A percentile compares a stretch with the other conserved stretches of the same genome.
phyloP scores from a whole-genome alignment of 2,797 vertebrate genomes.

The Sphenopsis melanotis region DNA sequence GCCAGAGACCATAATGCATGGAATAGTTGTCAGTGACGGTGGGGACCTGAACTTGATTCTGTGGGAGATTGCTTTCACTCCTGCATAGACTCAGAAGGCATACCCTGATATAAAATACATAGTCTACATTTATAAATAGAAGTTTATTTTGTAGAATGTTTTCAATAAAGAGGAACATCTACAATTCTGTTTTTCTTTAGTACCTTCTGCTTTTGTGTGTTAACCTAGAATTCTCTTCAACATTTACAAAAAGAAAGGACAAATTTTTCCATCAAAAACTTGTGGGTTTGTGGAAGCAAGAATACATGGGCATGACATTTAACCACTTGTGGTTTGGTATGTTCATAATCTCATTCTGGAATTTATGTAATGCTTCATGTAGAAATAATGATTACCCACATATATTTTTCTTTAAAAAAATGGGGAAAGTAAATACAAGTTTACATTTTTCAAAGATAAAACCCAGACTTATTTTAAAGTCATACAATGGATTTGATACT shows the following conservation, averaged over 20 bases:
- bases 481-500: neutral
- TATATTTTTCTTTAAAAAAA: neutral
- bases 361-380: neutral
- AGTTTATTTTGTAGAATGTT: neutral
- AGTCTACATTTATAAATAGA: neutral
- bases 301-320: neutral
- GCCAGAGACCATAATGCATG: neutral
- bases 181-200: neutral
- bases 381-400: neutral
- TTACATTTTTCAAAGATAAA: neutral
- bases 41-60: neutral
- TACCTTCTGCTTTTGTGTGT: neutral
- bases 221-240: neutral
- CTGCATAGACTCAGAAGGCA: neutral
- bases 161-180: neutral
- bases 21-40: neutral
- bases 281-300: neutral
- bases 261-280: neutral
- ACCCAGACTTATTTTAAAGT: neutral
- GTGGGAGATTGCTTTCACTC: neutral
- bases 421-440: neutral
- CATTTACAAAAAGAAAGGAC: neutral
- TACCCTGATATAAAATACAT: neutral
- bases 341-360: neutral
- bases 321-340: neutral